A percentile compares a stretch with the other conserved stretches of the same genome.
Evolutionary conservation across 2,888 invertebrate species (phyloP).

Genomic region (Chironomus riparius): DNA sequence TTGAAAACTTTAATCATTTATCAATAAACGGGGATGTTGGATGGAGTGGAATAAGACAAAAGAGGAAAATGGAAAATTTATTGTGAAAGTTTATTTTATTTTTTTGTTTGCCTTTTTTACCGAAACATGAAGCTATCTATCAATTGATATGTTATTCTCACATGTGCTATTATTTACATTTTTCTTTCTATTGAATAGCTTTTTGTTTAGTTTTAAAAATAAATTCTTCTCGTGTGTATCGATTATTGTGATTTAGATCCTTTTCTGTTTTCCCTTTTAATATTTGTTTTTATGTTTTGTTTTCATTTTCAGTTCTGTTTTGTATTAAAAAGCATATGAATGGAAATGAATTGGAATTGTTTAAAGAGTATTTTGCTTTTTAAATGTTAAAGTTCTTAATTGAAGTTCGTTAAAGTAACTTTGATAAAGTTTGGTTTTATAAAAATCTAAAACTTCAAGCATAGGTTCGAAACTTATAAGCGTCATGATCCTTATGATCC

Average conservation of each 20-base stretch:
- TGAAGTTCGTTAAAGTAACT: no score
- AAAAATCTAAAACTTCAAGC: no score
- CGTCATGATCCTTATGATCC: no score
- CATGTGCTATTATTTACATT: slow-evolving; percentile 1
- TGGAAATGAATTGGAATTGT: no score
- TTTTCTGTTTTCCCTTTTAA: neutral
- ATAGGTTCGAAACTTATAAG: no score
- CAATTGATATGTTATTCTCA: neutral
- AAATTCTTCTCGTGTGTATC: neutral
- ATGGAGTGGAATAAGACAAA: neutral
- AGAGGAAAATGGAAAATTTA: neutral
- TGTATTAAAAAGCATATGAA: no score
- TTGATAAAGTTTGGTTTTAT: no score
- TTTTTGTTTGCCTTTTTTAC: neutral
- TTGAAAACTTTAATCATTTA: slow-evolving; percentile 7
- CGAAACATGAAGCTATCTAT: neutral
- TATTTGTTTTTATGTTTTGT: neutral
- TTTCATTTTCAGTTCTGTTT: neutral
- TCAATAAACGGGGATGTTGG: neutral
- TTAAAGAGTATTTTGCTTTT: no score
- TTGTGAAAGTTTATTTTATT: neutral
- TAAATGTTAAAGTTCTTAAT: no score
- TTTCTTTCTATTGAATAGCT: neutral
- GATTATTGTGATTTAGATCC: neutral
- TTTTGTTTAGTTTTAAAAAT: neutral